These are phyloP conservation scores for Cybosia mesomella DNA, from an alignment of 2,888 invertebrate species.

Conservation along the genomic window DNA sequence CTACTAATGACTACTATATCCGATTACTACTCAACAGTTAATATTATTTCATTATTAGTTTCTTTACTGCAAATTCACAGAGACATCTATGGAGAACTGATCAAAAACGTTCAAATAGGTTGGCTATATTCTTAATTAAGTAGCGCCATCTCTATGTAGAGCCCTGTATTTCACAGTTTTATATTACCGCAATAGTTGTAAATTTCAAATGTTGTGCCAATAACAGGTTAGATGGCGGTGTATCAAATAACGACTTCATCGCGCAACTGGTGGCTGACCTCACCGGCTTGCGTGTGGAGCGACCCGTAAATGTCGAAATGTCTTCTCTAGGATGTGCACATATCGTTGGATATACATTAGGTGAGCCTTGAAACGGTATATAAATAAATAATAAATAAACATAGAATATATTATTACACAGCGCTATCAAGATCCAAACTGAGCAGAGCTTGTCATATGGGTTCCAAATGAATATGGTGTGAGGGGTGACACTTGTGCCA, in stretches of 20 bases:
- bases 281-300: slow-evolving; percentile 91
- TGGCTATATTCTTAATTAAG: background rate
- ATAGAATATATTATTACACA: too few relatives aligned
- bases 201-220: background rate
- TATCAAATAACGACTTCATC: slow-evolving; percentile 97
- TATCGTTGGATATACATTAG: slow-evolving; percentile 93
- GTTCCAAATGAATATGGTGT: too few relatives aligned
- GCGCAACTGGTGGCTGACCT: slow-evolving; percentile 95
- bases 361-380: slow-evolving; percentile 72
- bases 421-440: background rate
- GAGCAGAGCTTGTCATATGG: too few relatives aligned
- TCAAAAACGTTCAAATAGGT: too few relatives aligned
- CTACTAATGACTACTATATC: too few relatives aligned
- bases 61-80: background rate
- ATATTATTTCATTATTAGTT: too few relatives aligned
- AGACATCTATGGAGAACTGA: background rate
- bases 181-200: background rate
- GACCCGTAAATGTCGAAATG: slow-evolving; percentile 92
- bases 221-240: slow-evolving; percentile 97
- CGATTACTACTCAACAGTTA: too few relatives aligned
- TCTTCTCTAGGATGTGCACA: slow-evolving; percentile 95
- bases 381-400: too few relatives aligned
- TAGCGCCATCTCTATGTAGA: background rate
- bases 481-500: too few relatives aligned
- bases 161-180: background rate